phyloP scores from a whole-genome alignment of 2,797 vertebrate genomes.

The Jordanella pulchra region DNA sequence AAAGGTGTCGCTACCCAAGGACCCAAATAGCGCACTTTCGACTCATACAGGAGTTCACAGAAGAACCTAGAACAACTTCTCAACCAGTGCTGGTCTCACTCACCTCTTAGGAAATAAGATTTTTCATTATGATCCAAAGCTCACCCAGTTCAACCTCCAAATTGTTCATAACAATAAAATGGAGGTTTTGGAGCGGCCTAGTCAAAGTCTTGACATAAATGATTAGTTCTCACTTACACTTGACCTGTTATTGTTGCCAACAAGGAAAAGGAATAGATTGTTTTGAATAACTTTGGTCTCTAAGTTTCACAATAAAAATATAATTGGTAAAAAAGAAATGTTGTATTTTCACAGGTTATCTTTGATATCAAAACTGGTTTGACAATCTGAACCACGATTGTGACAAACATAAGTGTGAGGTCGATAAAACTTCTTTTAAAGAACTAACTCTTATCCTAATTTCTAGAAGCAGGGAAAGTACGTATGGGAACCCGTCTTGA shows the following conservation, averaged over 20 bases:
- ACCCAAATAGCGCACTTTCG: background rate
- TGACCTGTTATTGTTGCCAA: background rate
- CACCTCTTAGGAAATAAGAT: too few species aligned
- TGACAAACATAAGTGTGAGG: background rate
- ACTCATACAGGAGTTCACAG: background rate
- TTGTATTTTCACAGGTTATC: background rate
- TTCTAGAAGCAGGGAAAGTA: background rate
- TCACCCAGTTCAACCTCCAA: background rate
- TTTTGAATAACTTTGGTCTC: background rate
- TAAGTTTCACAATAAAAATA: background rate
- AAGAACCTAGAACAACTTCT: background rate
- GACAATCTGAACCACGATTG: background rate
- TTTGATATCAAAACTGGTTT: background rate
- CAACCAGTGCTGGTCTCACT: background rate
- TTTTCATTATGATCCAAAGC: background rate
- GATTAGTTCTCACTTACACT: background rate
- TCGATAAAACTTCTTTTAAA: background rate
- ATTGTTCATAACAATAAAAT: background rate
- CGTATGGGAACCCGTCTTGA: slow-evolving; percentile 21
- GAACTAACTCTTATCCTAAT: background rate
- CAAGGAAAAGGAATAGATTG: background rate
- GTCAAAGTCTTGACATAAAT: background rate
- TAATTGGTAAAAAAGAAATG: background rate
- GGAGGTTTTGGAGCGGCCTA: background rate
- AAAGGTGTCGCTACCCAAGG: background rate